Evolutionary conservation across 2,888 invertebrate species (phyloP).

Genomic region (Nebria salina): DNA sequence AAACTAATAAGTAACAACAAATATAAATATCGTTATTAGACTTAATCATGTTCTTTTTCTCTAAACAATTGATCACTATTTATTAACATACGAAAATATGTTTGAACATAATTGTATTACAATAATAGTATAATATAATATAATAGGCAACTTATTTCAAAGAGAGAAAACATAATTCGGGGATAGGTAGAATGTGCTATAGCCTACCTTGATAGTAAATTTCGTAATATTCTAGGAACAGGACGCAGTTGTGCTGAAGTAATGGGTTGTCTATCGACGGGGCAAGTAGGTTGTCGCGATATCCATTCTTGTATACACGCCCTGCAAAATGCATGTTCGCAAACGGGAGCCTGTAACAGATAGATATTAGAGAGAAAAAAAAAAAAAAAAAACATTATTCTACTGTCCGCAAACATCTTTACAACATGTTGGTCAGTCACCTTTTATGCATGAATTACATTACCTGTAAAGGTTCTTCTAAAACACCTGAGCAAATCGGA

Average conservation of each 20-base stretch:
- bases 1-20: too few relatives aligned
- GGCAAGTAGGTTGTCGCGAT: slow-evolving; percentile 91
- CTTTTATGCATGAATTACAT: slow-evolving; percentile 44
- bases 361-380: slow-evolving; percentile 6
- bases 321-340: slow-evolving; percentile 96
- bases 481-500: slow-evolving; percentile 94
- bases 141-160: too few relatives aligned
- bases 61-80: too few relatives aligned
- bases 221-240: slow-evolving; percentile 92
- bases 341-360: slow-evolving; percentile 82
- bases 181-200: background rate
- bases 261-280: slow-evolving; percentile 90
- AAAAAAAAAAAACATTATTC: background rate
- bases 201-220: slow-evolving; percentile 81
- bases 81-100: too few relatives aligned
- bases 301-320: slow-evolving; percentile 96
- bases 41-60: too few relatives aligned
- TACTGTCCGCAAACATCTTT: slow-evolving; percentile 8
- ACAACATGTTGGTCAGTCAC: slow-evolving; percentile 30
- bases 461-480: slow-evolving; percentile 96
- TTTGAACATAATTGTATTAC: too few relatives aligned
- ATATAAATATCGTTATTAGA: too few relatives aligned
- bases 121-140: too few relatives aligned
- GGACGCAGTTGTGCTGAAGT: slow-evolving; percentile 89
- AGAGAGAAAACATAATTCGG: too few relatives aligned